These are phyloP conservation scores for Arenicola marina DNA, from an alignment of 2,888 invertebrate genomes.

Conservation along the genomic window DNA sequence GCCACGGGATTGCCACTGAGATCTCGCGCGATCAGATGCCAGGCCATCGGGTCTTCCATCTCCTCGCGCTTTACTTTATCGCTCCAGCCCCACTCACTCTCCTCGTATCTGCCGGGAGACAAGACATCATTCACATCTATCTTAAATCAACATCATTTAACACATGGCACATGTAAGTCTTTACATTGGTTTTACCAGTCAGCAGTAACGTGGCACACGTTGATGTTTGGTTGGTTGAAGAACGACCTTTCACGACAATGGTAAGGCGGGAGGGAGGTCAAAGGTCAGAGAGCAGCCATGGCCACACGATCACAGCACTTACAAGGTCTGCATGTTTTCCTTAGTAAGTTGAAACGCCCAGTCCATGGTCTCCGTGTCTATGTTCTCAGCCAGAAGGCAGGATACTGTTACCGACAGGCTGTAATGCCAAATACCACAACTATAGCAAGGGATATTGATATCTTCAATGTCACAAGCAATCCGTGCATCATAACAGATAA, in stretches of 20 bases:
- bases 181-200: too few species aligned
- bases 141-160: neutral
- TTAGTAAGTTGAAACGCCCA: slow-evolving; percentile 77
- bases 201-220: too few species aligned
- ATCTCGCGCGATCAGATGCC: slow-evolving; percentile 70
- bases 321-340: slow-evolving; percentile 64
- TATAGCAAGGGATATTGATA: too few species aligned
- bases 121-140: too few species aligned
- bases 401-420: slow-evolving; percentile 68
- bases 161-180: neutral
- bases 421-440: too few species aligned
- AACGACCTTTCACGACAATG: too few species aligned
- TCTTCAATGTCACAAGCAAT: too few species aligned
- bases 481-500: too few species aligned
- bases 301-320: too few species aligned
- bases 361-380: slow-evolving; percentile 67
- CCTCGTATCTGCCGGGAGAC: slow-evolving; percentile 64
- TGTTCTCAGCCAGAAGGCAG: slow-evolving; percentile 66
- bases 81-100: slow-evolving; percentile 83
- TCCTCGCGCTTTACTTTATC: slow-evolving; percentile 75
- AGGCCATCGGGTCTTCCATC: slow-evolving; percentile 74
- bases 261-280: too few species aligned
- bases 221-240: too few species aligned
- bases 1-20: slow-evolving; percentile 66
- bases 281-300: too few species aligned